Evolutionary conservation across 2,797 vertebrate species (phyloP).

Genomic region (Microhierax caerulescens): DNA sequence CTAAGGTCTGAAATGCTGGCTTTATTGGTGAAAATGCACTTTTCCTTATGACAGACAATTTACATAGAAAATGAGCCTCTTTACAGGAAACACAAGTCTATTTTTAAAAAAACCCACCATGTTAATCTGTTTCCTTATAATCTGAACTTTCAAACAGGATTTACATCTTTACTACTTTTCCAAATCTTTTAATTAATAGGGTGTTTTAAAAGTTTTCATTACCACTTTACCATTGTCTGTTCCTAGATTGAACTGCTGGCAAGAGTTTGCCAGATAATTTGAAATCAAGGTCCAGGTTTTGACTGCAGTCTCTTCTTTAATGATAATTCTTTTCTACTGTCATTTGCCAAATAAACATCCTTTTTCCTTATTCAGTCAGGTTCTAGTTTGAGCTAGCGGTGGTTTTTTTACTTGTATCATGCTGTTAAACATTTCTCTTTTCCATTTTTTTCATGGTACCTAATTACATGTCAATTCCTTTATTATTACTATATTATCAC

Average conservation of each 20-base stretch:
- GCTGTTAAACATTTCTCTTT: neutral
- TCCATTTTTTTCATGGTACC: neutral
- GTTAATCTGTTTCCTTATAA: neutral
- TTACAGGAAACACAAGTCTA: neutral
- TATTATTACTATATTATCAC: too few relatives aligned
- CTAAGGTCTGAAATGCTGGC: neutral
- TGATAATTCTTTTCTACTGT: neutral
- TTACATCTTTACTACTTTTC: neutral
- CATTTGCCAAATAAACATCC: neutral
- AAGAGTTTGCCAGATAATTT: neutral
- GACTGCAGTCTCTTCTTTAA: neutral
- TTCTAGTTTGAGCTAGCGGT: neutral
- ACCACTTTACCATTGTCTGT: neutral
- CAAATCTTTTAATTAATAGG: neutral
- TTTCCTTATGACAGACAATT: neutral
- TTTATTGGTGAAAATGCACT: neutral
- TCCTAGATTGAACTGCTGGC: neutral
- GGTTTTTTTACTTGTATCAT: neutral
- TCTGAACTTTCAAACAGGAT: neutral
- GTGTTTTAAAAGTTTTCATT: neutral
- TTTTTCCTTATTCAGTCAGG: neutral
- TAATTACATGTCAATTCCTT: neutral
- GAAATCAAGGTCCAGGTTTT: neutral
- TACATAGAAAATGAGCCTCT: neutral
- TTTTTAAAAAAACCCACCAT: fast-evolving